Base-by-base conservation (phyloP, 2,113 vertebrate genomes). In the Cottus gobio region DNA sequence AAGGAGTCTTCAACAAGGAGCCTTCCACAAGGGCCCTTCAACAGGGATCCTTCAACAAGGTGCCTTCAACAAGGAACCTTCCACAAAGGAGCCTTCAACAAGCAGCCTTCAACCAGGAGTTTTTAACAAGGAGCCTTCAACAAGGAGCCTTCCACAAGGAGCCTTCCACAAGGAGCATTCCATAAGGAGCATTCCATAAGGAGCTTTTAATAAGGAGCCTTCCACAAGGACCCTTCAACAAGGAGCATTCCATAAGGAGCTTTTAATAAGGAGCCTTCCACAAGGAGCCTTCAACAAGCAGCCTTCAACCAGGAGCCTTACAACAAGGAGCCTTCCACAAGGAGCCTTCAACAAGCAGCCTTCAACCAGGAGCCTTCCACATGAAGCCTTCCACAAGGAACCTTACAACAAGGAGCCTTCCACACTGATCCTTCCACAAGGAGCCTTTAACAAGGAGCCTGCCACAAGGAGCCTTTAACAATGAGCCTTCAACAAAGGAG, bases 181-280 rank as follows among this genome's bases (percentile, higher is more conserved):
- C n/a, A n/a, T n/a, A n/a, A n/a, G 12, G 39, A 42, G 3, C 42
- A 13, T 46, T 46, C 36, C 22, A 24, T 18, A 44, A 28, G 15
- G 28, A 9, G 30, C 31, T 20, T 69, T 52, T 8, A 52, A 20
- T 18, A 18, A 22, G 18, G 16, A 48, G 18, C 18, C 46, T 69
- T 64, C 11, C 39, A 48, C 54, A 54, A 77, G 61, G 31, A 37
- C 52, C 34, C 34, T 69, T 64, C n/a, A n/a, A n/a, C n/a, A n/a
- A n/a, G 12, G 39, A 42, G 3, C 42, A 13, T 46, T 46, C 36
- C 22, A 24, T 18, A 44, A 28, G 15, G 28, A 9, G 30, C 31
- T 20, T 69, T 52, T 8, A 52, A 20, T 18, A 18, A 22, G 18
- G 16, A 48, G 18, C 18, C 46, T 69, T 64, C 11, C 39, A 48